Evolutionary conservation across 2,113 vertebrate species (phyloP).

Genomic region (Sula dactylatra): DNA sequence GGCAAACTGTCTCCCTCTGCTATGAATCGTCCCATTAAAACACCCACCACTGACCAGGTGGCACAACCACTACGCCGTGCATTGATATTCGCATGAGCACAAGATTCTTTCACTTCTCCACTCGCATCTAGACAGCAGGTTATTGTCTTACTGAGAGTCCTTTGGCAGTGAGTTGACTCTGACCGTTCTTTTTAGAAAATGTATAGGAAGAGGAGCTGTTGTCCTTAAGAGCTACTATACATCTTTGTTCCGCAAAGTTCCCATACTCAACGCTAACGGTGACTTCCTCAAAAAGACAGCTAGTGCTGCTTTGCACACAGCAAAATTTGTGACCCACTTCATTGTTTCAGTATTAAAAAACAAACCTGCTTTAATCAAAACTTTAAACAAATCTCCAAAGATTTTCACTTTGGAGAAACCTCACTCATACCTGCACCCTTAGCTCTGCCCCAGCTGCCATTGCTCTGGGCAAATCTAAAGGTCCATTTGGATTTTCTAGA

Average conservation of each 20-base stretch:
- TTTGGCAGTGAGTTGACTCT: background rate
- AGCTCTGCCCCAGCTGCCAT: background rate
- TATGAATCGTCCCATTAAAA: background rate
- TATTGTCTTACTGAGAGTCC: background rate
- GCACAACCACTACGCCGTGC: background rate
- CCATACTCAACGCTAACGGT: accelerated
- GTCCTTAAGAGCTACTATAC: background rate
- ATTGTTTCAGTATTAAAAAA: background rate
- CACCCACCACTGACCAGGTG: accelerated
- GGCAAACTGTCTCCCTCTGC: background rate
- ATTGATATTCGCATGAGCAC: accelerated
- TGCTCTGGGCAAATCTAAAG: background rate
- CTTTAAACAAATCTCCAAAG: too few species aligned
- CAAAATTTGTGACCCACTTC: background rate
- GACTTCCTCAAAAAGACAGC: background rate
- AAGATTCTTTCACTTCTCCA: background rate
- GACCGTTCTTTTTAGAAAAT: background rate
- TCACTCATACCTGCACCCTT: background rate
- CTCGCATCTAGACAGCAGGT: background rate
- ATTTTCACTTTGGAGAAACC: background rate
- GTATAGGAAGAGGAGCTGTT: background rate
- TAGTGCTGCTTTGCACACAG: background rate
- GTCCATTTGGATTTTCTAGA: background rate
- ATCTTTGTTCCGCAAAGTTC: background rate
- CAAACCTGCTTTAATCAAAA: background rate